Percentiles rank a stretch among this genome's conserved stretches.
phyloP scores from a whole-genome alignment of 1,140 invertebrate species.

The Coelopa frigida region DNA sequence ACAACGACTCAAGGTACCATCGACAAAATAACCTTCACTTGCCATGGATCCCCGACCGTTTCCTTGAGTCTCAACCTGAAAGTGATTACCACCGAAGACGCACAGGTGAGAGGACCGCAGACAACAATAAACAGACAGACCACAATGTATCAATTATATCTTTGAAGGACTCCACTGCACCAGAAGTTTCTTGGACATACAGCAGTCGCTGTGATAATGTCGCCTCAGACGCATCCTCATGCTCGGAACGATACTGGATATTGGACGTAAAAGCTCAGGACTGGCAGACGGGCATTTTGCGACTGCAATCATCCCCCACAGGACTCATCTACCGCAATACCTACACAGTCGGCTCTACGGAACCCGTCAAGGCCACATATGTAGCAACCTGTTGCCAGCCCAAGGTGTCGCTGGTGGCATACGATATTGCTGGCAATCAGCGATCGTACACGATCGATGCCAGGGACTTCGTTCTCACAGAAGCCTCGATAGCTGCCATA shows the following conservation, averaged over 20 bases:
- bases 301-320: conserved; percentile 48
- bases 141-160: background rate
- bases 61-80: conserved; percentile 31
- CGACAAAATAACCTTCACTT: conserved; percentile 52
- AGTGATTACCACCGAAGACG: conserved; percentile 30
- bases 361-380: conserved; percentile 52
- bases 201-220: conserved; percentile 43
- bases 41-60: conserved; percentile 36
- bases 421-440: conserved; percentile 53
- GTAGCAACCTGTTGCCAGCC: conserved; percentile 55
- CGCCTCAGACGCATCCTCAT: conserved; percentile 35
- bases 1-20: conserved; percentile 45
- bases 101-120: conserved; percentile 23
- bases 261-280: conserved; percentile 53
- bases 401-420: conserved; percentile 50
- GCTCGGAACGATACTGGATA: conserved; percentile 55
- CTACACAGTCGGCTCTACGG: conserved; percentile 54
- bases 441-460: conserved; percentile 54
- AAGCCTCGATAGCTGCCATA: conserved; percentile 51
- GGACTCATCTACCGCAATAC: conserved; percentile 43
- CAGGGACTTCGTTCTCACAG: conserved; percentile 32
- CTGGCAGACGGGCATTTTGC: conserved; percentile 52
- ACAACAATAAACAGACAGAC: background rate
- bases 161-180: conserved; percentile 44
- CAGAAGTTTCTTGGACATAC: conserved; percentile 45